These are phyloP conservation scores for Tinamus guttatus DNA, from an alignment of 2,113 vertebrate genomes.

Conservation along the genomic window DNA sequence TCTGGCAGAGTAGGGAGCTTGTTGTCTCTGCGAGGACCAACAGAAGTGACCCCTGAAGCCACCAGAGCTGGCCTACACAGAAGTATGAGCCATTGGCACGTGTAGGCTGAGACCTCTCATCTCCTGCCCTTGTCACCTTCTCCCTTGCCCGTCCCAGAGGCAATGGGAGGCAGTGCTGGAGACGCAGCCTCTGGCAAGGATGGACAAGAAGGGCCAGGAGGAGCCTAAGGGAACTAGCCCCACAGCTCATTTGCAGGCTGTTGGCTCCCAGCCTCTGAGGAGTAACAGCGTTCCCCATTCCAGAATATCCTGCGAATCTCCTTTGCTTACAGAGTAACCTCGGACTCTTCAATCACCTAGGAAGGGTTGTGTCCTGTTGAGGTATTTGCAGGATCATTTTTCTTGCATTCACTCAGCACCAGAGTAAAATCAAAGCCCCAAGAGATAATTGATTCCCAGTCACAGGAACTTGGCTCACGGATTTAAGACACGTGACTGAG, in stretches of 20 bases:
- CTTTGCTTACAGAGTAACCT: not conserved
- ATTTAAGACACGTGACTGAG: not conserved
- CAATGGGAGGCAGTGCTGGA: not conserved
- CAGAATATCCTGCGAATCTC: not conserved
- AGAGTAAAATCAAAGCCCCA: not conserved
- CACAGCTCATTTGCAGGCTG: not conserved
- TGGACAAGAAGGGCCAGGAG: not conserved
- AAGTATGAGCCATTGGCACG: too few species aligned
- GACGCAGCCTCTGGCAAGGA: not conserved
- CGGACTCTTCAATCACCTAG: not conserved
- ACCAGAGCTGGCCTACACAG: not conserved
- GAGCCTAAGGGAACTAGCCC: not conserved
- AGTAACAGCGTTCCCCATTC: not conserved
- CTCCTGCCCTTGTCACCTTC: not conserved
- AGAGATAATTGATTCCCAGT: not conserved
- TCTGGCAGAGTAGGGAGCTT: not conserved
- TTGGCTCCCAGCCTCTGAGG: not conserved
- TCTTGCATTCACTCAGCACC: not conserved
- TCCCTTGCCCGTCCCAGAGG: not conserved
- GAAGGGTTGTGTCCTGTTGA: not conserved
- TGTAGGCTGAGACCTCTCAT: not conserved
- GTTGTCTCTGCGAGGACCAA: fast-evolving
- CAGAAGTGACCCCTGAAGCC: not conserved
- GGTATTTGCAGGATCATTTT: not conserved
- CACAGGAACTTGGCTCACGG: not conserved